Percentiles rank a stretch among this genome's conserved stretches.
phyloP scores from a whole-genome alignment of 2,113 vertebrate species.

The Suricata suricatta region DNA sequence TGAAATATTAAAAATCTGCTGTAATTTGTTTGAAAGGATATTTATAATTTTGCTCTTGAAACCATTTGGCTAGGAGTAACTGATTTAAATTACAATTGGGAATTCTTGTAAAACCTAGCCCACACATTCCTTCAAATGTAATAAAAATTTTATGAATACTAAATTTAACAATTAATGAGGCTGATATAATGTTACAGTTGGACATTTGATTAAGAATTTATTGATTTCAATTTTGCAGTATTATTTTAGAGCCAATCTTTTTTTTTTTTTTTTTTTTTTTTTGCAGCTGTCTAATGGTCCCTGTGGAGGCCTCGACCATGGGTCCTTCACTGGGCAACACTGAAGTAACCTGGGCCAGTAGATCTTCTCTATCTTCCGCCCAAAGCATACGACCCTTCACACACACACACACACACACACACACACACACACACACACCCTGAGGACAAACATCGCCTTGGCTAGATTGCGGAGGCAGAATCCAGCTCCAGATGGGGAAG shows the following conservation, averaged over 20 bases:
- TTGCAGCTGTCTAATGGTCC: background rate
- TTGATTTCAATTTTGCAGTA: slow-evolving; percentile 51
- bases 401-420: background rate
- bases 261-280: background rate
- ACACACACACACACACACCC: background rate
- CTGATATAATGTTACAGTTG: slow-evolving; percentile 49
- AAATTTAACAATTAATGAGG: slow-evolving; percentile 70
- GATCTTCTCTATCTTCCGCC: background rate
- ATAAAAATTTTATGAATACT: slow-evolving; percentile 65
- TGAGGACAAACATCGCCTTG: background rate
- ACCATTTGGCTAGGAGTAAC: slow-evolving; percentile 6
- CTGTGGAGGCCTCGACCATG: background rate
- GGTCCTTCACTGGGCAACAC: background rate
- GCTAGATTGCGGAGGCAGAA: background rate
- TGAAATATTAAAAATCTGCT: slow-evolving; percentile 46
- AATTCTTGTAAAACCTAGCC: slow-evolving; percentile 45
- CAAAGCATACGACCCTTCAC: background rate
- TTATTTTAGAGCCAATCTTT: slow-evolving; percentile 47
- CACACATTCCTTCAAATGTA: slow-evolving; percentile 52
- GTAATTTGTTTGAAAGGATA: slow-evolving; percentile 17
- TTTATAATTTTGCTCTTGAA: slow-evolving; percentile 59
- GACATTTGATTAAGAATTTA: slow-evolving; percentile 61
- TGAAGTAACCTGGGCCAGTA: background rate
- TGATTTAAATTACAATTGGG: slow-evolving; percentile 45
- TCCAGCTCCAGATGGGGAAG: background rate